Base-by-base conservation (phyloP, 2,888 invertebrate genomes). In the Scaptodrosophila latifasciaeformis region DNA sequence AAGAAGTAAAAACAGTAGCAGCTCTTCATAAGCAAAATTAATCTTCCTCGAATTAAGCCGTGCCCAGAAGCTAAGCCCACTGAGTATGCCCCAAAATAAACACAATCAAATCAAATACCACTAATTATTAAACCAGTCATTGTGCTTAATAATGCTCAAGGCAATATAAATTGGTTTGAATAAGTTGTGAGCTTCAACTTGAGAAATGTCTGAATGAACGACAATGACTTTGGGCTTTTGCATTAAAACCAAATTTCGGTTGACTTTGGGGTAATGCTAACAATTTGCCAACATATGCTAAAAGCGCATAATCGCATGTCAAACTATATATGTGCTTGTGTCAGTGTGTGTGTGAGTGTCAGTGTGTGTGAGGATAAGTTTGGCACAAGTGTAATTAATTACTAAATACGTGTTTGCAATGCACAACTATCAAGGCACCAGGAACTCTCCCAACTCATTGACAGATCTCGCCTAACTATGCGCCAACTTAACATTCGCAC, bases 331-430 rank as follows among this genome's bases (percentile, higher is more conserved):
- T 10, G 2, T 48, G 46, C 24, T 29, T 27, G 3, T 49, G 6
- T 51, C 13, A 17, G 9, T 19, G 2, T 19, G 19, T 40, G 21
- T 40, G 15, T n/a, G 34, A 9, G 34, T 40, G 17, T 34, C 27
- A 43, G 19, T 40, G 31, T 40, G 48, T 44, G 47, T 52, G 42
- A 52, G 1, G 12, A 2, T 34, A 34, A 34, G 34, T 34, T 12
- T 34, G 75, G 49, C 57, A 56, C 65, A 74, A 69, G 54, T 66
- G 66, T 68, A 76, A 76, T 76, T 81, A 76, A 76, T 81, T 78
- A 63, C 81, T 64, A 64, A 78, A 62, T 64, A 70, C 68, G 64
- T 75, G 63, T 63, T 53, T 57, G 59, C 56, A 59, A 52, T 58
- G 49, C 43, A 48, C 37, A 57, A 46, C 46, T 45, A 39, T 21